phyloP scores from a whole-genome alignment of 2,797 vertebrate species.

The Helicolenus hilgendorfi region DNA sequence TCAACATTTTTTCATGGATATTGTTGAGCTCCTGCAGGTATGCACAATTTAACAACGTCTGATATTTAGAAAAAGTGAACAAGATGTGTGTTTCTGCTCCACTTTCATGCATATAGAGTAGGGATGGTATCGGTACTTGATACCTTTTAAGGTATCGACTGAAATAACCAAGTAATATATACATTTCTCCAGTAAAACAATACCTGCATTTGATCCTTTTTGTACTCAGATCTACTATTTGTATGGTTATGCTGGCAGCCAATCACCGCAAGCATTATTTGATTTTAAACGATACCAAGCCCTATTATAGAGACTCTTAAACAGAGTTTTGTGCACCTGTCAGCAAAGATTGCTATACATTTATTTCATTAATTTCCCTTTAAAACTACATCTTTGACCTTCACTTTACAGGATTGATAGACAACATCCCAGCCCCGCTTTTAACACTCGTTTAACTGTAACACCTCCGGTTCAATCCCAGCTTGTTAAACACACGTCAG shows the following conservation, averaged over 20 bases:
- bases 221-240: too few relatives aligned
- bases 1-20: background rate
- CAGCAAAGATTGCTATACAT: background rate
- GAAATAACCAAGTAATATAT: too few relatives aligned
- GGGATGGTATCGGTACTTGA: too few relatives aligned
- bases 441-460: background rate
- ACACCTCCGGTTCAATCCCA: background rate
- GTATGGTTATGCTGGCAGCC: too few relatives aligned
- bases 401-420: background rate
- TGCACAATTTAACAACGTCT: background rate
- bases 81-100: background rate
- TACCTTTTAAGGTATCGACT: too few relatives aligned
- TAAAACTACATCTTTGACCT: background rate
- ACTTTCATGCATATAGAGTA: background rate
- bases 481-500: background rate
- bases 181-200: too few relatives aligned
- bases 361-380: background rate
- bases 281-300: too few relatives aligned
- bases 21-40: background rate
- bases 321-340: background rate
- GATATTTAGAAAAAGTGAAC: background rate
- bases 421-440: background rate
- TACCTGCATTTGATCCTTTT: too few relatives aligned
- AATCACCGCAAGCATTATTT: too few relatives aligned
- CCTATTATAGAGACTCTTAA: background rate